phyloP scores from a whole-genome alignment of 2,113 vertebrate species.

The Calidris pygmaea region DNA sequence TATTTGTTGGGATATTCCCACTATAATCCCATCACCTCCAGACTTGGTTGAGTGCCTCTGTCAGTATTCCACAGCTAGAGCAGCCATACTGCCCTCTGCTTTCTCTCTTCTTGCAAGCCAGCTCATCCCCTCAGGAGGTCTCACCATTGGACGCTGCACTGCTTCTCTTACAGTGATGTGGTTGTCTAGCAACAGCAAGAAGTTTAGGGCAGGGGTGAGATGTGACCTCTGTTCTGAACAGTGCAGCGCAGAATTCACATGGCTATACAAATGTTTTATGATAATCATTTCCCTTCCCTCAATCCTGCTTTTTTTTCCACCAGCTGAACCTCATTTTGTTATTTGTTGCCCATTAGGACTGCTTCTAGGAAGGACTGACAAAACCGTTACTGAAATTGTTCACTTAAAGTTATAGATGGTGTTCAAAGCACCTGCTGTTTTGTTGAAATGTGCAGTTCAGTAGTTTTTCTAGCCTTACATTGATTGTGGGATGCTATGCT shows the following conservation, averaged over 20 bases:
- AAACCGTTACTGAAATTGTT: neutral
- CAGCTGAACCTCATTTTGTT: neutral
- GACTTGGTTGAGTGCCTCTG: neutral
- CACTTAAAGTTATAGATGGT: neutral
- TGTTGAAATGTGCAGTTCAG: neutral
- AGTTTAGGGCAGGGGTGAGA: neutral
- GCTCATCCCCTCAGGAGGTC: neutral
- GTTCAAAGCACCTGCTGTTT: neutral
- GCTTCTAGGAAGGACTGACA: neutral
- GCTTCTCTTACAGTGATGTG: neutral
- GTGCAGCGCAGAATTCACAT: neutral
- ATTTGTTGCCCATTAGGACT: neutral
- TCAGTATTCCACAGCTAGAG: neutral
- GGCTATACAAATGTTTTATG: neutral
- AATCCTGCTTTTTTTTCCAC: neutral
- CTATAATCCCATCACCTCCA: neutral
- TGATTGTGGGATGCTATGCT: neutral
- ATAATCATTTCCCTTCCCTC: neutral
- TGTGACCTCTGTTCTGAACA: neutral
- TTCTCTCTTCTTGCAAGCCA: neutral
- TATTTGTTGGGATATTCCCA: neutral
- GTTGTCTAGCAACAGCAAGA: neutral
- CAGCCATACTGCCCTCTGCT: neutral
- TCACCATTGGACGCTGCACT: neutral
- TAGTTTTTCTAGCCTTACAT: neutral